Percentiles rank a stretch among this genome's conserved stretches.
phyloP scores from a whole-genome alignment of 2,113 vertebrate genomes.

The Hepsetus odoe region DNA sequence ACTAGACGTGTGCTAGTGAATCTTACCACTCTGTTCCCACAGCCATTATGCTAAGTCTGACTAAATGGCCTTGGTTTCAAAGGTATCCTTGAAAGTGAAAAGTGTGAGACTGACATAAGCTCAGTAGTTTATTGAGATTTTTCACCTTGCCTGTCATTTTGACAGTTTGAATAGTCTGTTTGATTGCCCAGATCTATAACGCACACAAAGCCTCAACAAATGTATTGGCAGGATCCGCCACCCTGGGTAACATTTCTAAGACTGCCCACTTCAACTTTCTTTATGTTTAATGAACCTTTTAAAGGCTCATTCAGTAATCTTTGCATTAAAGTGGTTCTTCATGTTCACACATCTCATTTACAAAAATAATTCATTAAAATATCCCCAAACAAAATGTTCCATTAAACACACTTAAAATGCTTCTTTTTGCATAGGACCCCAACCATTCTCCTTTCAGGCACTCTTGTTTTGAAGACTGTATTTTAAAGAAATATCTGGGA shows the following conservation, averaged over 20 bases:
- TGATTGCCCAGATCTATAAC: neutral
- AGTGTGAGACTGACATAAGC: constrained; percentile 20
- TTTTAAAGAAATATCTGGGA: too few relatives aligned
- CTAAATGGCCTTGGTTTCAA: constrained; percentile 3
- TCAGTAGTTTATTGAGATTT: neutral
- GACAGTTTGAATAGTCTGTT: neutral
- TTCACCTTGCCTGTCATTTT: neutral
- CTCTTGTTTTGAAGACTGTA: too few relatives aligned
- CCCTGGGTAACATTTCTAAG: neutral
- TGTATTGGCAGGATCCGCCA: neutral
- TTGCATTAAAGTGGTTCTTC: too few relatives aligned
- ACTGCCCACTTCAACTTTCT: neutral
- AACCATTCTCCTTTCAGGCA: too few relatives aligned
- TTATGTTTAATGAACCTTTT: too few relatives aligned
- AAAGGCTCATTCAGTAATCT: too few relatives aligned
- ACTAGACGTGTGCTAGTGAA: constrained; percentile 3
- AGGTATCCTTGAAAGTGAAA: constrained; percentile 12
- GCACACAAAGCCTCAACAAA: neutral
- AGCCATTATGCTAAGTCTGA: constrained; percentile 7
- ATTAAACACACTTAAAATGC: too few relatives aligned
- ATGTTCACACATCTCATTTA: too few relatives aligned
- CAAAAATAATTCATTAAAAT: too few relatives aligned
- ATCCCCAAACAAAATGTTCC: too few relatives aligned
- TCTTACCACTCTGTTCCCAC: neutral
- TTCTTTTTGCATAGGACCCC: too few relatives aligned